Percentiles rank a stretch among this genome's conserved stretches.
Conservation (phyloP, 2,888 invertebrate genomes). For the Papilio elwesi region DNA sequence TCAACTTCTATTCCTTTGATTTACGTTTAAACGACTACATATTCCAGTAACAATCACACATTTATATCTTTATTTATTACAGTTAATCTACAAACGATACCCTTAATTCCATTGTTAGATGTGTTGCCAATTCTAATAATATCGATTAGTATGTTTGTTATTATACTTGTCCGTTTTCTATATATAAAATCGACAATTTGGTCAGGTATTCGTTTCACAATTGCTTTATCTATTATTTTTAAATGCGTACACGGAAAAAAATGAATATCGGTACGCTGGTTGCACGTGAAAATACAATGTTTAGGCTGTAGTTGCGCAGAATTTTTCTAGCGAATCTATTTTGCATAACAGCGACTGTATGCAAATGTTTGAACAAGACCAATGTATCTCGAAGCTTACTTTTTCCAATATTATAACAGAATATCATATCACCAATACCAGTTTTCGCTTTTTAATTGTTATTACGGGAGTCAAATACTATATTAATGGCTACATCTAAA, state of each 20-base stretch:
- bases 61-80: no score
- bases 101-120: not conserved
- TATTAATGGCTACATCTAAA: no score
- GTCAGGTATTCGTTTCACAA: constrained; percentile 21
- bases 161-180: not conserved
- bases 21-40: not conserved
- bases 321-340: constrained; percentile 42
- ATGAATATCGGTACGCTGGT: constrained; percentile 36
- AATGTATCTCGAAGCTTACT: constrained; percentile 37
- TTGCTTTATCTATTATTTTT: constrained; percentile 36
- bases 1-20: not conserved
- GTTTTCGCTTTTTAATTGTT: not conserved
- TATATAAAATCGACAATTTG: not conserved
- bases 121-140: not conserved
- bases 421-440: constrained; percentile 34
- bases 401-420: constrained; percentile 38
- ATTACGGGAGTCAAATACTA: no score
- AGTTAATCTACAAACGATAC: not conserved
- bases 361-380: constrained; percentile 44
- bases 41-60: not conserved
- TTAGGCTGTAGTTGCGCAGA: constrained; percentile 42
- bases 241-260: constrained; percentile 35
- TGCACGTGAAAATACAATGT: constrained; percentile 45
- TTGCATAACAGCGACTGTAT: constrained; percentile 45
- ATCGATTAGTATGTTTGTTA: not conserved